Conservation (phyloP, 2,113 vertebrate genomes). For the Tragelaphus scriptus region DNA sequence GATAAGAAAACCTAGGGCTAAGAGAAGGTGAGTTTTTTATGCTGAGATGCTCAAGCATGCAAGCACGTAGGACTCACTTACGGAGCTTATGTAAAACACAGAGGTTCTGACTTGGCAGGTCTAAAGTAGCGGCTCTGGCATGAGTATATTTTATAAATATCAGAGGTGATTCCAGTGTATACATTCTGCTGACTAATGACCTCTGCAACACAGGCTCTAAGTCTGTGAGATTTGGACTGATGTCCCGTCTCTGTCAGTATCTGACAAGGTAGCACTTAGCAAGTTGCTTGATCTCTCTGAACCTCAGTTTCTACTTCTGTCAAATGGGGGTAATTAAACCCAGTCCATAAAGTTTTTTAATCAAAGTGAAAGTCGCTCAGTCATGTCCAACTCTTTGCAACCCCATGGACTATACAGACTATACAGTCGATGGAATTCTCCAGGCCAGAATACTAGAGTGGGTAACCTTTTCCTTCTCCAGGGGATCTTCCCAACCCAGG, state of each 20-base stretch:
- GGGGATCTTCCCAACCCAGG: background rate
- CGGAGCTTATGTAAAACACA: background rate
- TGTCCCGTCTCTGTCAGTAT: background rate
- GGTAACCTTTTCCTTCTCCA: background rate
- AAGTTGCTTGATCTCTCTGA: background rate
- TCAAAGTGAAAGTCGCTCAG: background rate
- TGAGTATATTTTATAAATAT: background rate
- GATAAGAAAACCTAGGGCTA: background rate
- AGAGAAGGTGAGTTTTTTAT: background rate
- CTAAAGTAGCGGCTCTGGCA: background rate
- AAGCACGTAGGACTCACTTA: background rate
- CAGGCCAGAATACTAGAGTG: background rate
- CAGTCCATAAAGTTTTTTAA: background rate
- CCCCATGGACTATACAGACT: background rate
- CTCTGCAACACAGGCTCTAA: background rate
- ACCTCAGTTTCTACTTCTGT: background rate
- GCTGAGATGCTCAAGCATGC: background rate
- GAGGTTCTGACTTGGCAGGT: background rate
- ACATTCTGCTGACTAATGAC: background rate
- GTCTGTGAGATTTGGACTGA: background rate
- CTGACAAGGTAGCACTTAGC: background rate
- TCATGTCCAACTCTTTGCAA: background rate
- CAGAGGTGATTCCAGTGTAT: background rate
- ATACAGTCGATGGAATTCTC: background rate
- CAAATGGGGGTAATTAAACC: background rate